A percentile compares a stretch with the other conserved stretches of the same genome.
Evolutionary conservation across 2,113 vertebrate genomes (phyloP).

Genomic region (Crotalus tigris): DNA sequence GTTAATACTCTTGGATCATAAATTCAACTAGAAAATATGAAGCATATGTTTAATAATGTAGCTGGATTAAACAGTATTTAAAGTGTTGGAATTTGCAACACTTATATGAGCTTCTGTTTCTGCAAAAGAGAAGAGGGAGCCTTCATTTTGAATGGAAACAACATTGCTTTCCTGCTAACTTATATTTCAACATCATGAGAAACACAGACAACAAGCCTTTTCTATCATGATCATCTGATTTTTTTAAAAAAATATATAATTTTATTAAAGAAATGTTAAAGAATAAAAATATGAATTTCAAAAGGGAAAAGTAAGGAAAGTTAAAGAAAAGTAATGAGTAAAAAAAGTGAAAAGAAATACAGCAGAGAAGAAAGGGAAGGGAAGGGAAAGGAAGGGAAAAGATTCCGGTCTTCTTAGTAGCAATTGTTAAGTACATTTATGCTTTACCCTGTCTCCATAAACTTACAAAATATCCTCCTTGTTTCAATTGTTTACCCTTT

Average conservation of each 20-base stretch:
- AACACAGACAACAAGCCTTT: background rate
- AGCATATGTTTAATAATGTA: background rate
- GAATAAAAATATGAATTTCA: background rate
- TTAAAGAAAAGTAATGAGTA: background rate
- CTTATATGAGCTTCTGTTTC: background rate
- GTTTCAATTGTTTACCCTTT: background rate
- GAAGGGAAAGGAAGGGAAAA: background rate
- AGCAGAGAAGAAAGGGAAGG: background rate
- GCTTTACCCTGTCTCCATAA: background rate
- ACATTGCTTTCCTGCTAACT: background rate
- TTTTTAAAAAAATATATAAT: background rate
- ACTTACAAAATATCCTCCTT: background rate
- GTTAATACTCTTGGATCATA: background rate
- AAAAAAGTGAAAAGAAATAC: background rate
- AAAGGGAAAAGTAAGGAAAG: background rate
- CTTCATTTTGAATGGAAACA: background rate
- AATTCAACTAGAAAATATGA: background rate
- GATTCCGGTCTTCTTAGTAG: background rate
- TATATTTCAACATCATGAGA: background rate
- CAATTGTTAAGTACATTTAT: background rate
- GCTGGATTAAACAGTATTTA: background rate
- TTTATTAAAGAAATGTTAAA: background rate
- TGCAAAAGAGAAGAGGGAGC: background rate
- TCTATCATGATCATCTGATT: background rate
- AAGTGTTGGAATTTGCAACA: background rate